phyloP scores from a whole-genome alignment of 2,797 vertebrate species.

The Xiphophorus birchmanni region DNA sequence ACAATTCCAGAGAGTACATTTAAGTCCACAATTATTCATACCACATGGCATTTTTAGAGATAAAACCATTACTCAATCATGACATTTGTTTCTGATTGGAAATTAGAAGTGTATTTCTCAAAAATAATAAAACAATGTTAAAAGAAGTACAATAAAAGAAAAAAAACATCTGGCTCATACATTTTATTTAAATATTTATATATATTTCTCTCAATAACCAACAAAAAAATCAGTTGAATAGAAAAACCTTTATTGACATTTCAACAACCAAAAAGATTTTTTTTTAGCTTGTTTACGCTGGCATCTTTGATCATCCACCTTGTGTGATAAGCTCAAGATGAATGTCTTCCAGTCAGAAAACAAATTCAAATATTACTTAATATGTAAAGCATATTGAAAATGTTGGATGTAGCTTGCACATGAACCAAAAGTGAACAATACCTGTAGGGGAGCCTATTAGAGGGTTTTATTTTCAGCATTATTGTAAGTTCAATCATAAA shows the following conservation, averaged over 20 bases:
- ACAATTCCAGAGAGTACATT: neutral
- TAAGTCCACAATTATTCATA: neutral
- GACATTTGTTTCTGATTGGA: neutral
- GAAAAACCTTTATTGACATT: neutral
- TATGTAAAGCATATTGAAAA: neutral
- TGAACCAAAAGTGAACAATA: neutral
- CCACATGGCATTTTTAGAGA: neutral
- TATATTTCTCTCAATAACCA: neutral
- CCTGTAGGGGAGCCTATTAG: neutral
- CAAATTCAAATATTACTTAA: neutral
- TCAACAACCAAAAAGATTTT: neutral
- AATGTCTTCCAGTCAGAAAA: neutral
- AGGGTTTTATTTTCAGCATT: neutral
- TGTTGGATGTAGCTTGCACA: neutral
- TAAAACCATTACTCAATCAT: neutral
- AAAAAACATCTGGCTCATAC: neutral
- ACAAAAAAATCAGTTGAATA: neutral
- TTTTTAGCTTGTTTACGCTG: neutral
- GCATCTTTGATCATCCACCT: neutral
- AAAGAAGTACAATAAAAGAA: neutral
- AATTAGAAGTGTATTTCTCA: neutral
- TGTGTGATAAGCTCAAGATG: no score
- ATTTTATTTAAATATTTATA: neutral
- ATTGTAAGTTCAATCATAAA: neutral
- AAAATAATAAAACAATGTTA: neutral